Evolutionary conservation across 2,797 vertebrate genomes (phyloP), one percentile per base, ranked within the genome.

Genomic region (Tenualosa ilisha): DNA sequence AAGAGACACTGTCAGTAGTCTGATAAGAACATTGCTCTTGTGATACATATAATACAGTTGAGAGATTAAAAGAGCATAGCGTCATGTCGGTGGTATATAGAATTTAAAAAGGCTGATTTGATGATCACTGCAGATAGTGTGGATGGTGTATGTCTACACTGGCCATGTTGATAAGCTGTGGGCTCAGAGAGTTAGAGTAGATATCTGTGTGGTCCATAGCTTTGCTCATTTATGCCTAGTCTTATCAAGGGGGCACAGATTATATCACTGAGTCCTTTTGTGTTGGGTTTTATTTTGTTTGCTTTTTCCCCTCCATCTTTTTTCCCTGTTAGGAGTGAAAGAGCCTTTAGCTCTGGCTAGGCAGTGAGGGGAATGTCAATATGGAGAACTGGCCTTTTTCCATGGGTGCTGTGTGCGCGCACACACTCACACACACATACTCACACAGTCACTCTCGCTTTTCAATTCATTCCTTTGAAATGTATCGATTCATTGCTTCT

Each of bases 301-400:
- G 88, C 86, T 91, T 92, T 92, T 95, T 94, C 94, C 93, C 94
- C 88, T 90, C 89, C 89, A 87, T 91, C 92, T 90, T 93, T 88
- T 92, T 93, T 75, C 20, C 40, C 68, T 20, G 37, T 75, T 88
- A 43, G 91, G 83, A 93, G 88, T 95, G 94, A 95, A 95, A 94
- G 94, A 92, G 93, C 88, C 91, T 92, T 94, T 94, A 89, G 91
- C 93, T 92, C 92, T 92, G 90, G 93, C 93, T 87, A 86, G 92
- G 91, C 92, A 95, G 95, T 96, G 96, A 95, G 94, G 91, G 91
- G 95, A 96, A 96, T 96, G 94, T 94, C 94, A 96, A 96, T 96
- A 87, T 94, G 93, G 94, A 93, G 90, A 92, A 89, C 93, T 96
- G 95, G 95, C 94, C 88, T 88, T 92, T 88, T 89, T 95, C 95